These are phyloP conservation scores for Drosophila pseudotakahashii DNA, from an alignment of 2,888 invertebrate genomes.

Conservation along the genomic window DNA sequence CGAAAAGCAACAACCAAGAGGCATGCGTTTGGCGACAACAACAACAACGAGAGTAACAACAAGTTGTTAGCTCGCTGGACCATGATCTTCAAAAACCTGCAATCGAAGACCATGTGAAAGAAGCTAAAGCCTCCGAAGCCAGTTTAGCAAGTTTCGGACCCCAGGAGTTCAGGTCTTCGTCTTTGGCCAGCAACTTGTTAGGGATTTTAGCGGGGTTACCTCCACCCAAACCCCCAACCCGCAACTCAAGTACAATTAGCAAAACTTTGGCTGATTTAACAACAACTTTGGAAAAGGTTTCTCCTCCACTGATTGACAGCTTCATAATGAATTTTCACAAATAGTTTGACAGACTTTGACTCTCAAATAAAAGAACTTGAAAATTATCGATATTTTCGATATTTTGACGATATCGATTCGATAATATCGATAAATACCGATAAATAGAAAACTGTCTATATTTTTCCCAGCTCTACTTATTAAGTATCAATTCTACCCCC, in stretches of 20 bases:
- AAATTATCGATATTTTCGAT: no score
- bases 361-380: no score
- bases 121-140: conserved; percentile 61
- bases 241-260: conserved; percentile 30
- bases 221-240: neutral
- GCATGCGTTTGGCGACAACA: conserved; percentile 78
- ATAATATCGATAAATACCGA: no score
- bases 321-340: conserved; percentile 8
- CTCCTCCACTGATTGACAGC: conserved; percentile 24
- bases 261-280: conserved; percentile 7
- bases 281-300: conserved; percentile 10
- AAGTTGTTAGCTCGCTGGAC: conserved; percentile 67
- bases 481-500: neutral
- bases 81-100: conserved; percentile 79
- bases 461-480: no score
- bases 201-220: conserved; percentile 31
- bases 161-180: conserved; percentile 41
- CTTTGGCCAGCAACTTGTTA: conserved; percentile 24
- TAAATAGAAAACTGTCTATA: no score
- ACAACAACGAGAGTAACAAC: conserved; percentile 56
- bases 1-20: conserved; percentile 30
- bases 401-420: no score
- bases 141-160: conserved; percentile 74
- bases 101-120: conserved; percentile 60
- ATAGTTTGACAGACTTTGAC: conserved; percentile 18